phyloP scores from a whole-genome alignment of 2,113 vertebrate genomes.

The Lepisosteus osseus region DNA sequence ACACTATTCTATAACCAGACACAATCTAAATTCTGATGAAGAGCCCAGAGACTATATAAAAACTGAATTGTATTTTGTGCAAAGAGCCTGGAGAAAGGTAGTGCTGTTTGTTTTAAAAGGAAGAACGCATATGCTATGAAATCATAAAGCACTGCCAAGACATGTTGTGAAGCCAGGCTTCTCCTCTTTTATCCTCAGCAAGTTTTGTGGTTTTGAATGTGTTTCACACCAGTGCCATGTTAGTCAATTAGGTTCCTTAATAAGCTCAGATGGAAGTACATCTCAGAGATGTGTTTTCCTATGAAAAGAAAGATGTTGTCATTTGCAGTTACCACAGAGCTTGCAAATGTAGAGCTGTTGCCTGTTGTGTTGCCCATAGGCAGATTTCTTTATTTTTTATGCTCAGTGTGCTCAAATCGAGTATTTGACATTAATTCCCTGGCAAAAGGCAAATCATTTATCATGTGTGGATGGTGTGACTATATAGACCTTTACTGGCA shows the following conservation, averaged over 20 bases:
- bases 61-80: too few species aligned
- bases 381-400: conserved; percentile 15
- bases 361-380: conserved; percentile 19
- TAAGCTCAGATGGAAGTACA: background rate
- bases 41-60: too few species aligned
- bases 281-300: conserved; percentile 5
- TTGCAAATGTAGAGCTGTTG: conserved; percentile 24
- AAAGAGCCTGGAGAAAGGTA: too few species aligned
- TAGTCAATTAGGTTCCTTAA: background rate
- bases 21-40: too few species aligned
- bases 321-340: conserved; percentile 23
- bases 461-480: background rate
- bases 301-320: conserved; percentile 17
- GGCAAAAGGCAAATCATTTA: conserved; percentile 32
- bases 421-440: conserved; percentile 25
- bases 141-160: background rate
- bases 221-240: background rate
- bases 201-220: background rate
- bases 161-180: background rate
- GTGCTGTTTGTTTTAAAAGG: too few species aligned
- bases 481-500: background rate
- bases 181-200: background rate
- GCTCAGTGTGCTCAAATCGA: conserved; percentile 15
- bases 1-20: too few species aligned
- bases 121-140: too few species aligned